Evolutionary conservation across 2,113 vertebrate species (phyloP).

Genomic region (Sterna hirundo): DNA sequence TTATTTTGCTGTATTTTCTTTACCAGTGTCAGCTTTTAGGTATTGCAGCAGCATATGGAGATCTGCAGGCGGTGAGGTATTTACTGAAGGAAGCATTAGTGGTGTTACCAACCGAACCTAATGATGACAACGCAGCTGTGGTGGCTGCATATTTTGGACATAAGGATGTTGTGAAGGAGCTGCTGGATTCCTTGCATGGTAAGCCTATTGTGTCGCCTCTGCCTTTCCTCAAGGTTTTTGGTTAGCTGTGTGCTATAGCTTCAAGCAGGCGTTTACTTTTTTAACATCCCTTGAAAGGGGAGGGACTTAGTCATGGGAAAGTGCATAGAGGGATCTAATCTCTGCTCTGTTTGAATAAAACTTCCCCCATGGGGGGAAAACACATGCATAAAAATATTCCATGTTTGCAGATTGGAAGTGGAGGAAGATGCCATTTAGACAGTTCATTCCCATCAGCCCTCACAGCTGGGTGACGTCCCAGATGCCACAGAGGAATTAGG

Average conservation of each 20-base stretch:
- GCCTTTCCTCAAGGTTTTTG: neutral
- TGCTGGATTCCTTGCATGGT: constrained; percentile 88
- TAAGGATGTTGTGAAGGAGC: constrained; percentile 76
- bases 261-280: neutral
- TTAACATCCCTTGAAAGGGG: neutral
- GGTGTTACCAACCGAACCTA: constrained; percentile 79
- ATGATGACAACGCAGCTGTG: constrained; percentile 83
- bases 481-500: neutral
- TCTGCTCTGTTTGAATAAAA: neutral
- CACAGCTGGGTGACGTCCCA: neutral
- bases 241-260: neutral
- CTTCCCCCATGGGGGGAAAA: neutral
- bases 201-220: neutral
- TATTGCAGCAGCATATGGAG: constrained; percentile 82
- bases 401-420: neutral
- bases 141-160: constrained; percentile 87
- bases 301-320: neutral
- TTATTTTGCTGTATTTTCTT: neutral
- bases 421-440: neutral
- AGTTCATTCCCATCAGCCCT: neutral
- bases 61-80: constrained; percentile 81
- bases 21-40: constrained; percentile 79
- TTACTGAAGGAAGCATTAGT: constrained; percentile 81
- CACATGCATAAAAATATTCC: neutral
- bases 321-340: neutral